Evolutionary conservation across 2,888 invertebrate species (phyloP).

Genomic region (Linyphia triangularis): DNA sequence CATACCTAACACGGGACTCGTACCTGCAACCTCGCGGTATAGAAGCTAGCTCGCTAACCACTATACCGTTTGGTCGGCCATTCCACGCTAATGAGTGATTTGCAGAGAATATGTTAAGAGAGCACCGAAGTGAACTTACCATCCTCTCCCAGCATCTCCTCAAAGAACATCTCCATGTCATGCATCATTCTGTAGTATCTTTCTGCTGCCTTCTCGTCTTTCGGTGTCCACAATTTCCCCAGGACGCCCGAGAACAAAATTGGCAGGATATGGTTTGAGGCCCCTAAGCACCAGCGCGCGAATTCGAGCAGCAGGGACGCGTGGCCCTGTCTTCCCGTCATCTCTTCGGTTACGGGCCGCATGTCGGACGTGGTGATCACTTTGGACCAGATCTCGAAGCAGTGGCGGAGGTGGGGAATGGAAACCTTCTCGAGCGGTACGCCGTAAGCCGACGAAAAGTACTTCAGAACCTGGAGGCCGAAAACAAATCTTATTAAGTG

Average conservation of each 20-base stretch:
- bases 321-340: constrained; percentile 75
- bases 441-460: constrained; percentile 81
- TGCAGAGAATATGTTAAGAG: no score
- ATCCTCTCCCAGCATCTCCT: constrained; percentile 83
- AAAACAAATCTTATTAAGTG: no score
- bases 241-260: constrained; percentile 87
- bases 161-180: constrained; percentile 83
- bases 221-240: constrained; percentile 25
- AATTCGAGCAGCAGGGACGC: constrained; percentile 84
- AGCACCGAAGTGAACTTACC: background rate
- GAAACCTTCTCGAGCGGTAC: constrained; percentile 84
- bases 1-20: no score
- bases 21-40: no score
- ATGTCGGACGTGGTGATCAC: constrained; percentile 77
- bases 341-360: constrained; percentile 76
- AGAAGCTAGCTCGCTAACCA: no score
- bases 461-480: constrained; percentile 78
- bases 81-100: no score
- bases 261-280: constrained; percentile 91
- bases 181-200: constrained; percentile 81
- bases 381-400: constrained; percentile 80
- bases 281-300: constrained; percentile 83
- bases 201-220: constrained; percentile 37
- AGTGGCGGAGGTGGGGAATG: constrained; percentile 79
- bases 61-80: no score